phyloP scores from a whole-genome alignment of 2,113 vertebrate genomes.

The Hucho hucho region DNA sequence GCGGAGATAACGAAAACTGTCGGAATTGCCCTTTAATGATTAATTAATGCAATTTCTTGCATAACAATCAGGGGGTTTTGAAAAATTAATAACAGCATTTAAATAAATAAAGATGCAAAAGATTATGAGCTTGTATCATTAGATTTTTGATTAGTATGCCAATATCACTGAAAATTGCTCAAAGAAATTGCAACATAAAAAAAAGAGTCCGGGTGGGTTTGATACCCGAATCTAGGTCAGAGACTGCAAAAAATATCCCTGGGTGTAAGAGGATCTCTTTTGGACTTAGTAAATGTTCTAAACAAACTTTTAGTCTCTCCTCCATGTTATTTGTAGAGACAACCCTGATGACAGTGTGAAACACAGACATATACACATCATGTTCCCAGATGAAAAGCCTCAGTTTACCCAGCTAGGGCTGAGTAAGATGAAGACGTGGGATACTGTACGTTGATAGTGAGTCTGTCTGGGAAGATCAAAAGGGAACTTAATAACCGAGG shows the following conservation, averaged over 20 bases:
- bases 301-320: constrained; percentile 18
- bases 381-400: too few species aligned
- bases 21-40: not conserved
- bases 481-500: too few species aligned
- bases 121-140: not conserved
- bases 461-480: too few species aligned
- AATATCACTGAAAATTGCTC: constrained; percentile 34
- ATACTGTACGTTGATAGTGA: too few species aligned
- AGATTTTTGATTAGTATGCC: constrained; percentile 27
- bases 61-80: too few species aligned
- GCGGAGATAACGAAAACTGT: too few species aligned
- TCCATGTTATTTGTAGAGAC: too few species aligned
- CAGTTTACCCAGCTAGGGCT: too few species aligned
- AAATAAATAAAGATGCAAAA: constrained; percentile 24
- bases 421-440: too few species aligned
- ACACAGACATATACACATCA: too few species aligned
- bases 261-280: not conserved
- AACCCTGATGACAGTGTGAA: too few species aligned
- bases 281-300: constrained; percentile 36
- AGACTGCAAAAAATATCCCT: constrained; percentile 31
- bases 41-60: not conserved
- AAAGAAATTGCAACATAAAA: constrained; percentile 28
- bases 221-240: constrained; percentile 42
- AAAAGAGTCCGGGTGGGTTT: constrained; percentile 7
- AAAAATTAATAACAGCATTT: too few species aligned